Conservation (phyloP, 2,113 vertebrate genomes). For the Dolichotis patagonum region DNA sequence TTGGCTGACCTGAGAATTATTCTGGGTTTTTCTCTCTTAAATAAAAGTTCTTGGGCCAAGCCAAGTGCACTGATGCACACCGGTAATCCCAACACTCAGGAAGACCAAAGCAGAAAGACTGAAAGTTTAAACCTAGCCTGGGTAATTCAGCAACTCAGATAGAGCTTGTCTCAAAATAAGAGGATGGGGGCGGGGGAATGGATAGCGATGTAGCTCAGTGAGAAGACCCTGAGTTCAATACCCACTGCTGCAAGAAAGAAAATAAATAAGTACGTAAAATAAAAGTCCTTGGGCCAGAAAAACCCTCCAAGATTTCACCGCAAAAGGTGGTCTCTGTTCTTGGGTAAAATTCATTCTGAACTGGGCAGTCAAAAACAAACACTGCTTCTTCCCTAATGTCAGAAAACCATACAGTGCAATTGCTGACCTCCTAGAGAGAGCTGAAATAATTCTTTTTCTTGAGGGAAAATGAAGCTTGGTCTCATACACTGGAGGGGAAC, state of each 20-base stretch:
- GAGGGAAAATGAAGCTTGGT: background rate
- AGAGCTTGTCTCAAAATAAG: background rate
- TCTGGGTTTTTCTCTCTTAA: background rate
- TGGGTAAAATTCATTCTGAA: conserved; percentile 36
- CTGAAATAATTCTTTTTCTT: conserved; percentile 32
- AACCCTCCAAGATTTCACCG: background rate
- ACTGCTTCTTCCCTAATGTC: background rate
- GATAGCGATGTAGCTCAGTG: background rate
- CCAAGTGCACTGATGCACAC: background rate
- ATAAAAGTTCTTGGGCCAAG: background rate
- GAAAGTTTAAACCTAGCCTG: background rate
- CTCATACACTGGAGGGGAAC: background rate
- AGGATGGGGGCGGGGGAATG: fast-evolving
- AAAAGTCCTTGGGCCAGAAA: background rate
- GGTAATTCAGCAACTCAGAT: background rate
- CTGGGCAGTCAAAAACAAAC: conserved; percentile 33
- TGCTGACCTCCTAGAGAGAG: background rate
- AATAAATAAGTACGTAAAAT: background rate
- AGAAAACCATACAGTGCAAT: background rate
- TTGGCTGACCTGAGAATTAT: background rate
- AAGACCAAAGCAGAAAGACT: background rate
- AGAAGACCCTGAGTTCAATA: background rate
- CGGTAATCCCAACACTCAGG: background rate
- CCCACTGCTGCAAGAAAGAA: background rate
- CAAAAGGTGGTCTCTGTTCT: background rate